Percentiles rank a stretch among this genome's conserved stretches.
These are phyloP conservation scores for Nematolebias whitei DNA, from an alignment of 2,113 vertebrate species.

Conservation along the genomic window DNA sequence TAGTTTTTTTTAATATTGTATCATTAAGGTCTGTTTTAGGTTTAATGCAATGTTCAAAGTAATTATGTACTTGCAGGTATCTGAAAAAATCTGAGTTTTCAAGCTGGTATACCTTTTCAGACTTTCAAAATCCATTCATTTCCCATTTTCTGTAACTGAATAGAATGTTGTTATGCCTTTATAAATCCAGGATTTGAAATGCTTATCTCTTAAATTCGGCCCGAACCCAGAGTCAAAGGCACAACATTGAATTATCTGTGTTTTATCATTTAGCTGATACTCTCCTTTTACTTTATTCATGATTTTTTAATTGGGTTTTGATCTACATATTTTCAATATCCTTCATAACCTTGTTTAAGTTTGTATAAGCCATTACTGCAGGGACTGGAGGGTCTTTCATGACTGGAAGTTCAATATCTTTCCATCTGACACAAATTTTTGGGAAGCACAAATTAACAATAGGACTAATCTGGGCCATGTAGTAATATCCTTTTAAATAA, in stretches of 20 bases:
- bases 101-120: too few species aligned
- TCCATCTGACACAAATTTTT: neutral
- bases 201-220: too few species aligned
- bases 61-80: neutral
- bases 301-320: too few species aligned
- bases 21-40: neutral
- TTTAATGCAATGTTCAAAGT: neutral
- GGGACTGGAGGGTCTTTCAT: neutral
- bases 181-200: too few species aligned
- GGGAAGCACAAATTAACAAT: neutral
- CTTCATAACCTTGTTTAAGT: neutral
- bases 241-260: too few species aligned
- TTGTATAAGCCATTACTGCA: neutral
- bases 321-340: neutral
- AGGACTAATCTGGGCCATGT: neutral
- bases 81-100: neutral
- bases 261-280: neutral
- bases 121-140: too few species aligned
- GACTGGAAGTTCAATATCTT: neutral
- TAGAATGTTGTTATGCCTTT: too few species aligned
- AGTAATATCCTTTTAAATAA: neutral
- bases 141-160: too few species aligned
- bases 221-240: too few species aligned
- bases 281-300: neutral
- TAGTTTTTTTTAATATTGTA: too few species aligned